These are phyloP conservation scores for Ameiurus melas DNA, from an alignment of 2,113 vertebrate genomes.

Conservation along the genomic window DNA sequence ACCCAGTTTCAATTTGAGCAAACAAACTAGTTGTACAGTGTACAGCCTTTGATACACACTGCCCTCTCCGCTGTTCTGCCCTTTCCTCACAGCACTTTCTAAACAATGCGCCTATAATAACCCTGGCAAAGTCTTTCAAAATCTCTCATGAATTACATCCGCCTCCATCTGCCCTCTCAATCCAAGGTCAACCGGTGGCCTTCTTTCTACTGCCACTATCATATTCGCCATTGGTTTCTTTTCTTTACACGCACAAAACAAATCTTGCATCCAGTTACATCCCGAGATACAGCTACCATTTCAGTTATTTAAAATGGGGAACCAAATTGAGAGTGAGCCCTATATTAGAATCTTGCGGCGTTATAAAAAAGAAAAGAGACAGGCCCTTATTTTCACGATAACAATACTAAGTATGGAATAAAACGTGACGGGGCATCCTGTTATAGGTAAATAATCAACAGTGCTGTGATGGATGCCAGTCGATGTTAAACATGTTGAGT, in stretches of 20 bases:
- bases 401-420: background rate
- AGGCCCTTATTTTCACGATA: background rate
- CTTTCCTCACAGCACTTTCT: background rate
- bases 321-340: background rate
- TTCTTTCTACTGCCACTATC: background rate
- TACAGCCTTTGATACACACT: background rate
- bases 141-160: conserved; percentile 2
- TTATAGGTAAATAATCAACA: background rate
- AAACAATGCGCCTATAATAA: conserved; percentile 37
- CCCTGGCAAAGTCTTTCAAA: conserved; percentile 2
- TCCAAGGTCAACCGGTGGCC: conserved; percentile 9
- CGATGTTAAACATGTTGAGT: background rate
- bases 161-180: conserved; percentile 19
- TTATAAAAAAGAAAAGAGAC: background rate
- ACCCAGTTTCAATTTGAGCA: background rate
- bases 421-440: background rate
- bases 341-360: background rate
- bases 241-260: background rate
- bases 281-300: background rate
- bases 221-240: background rate
- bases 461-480: background rate
- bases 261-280: background rate
- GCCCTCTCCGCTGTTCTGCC: background rate
- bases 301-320: background rate
- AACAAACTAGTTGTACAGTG: background rate